These are phyloP conservation scores for Epizoanthus fatuus DNA, from an alignment of 92 coral and sea anemone species.

Conservation along the genomic window DNA sequence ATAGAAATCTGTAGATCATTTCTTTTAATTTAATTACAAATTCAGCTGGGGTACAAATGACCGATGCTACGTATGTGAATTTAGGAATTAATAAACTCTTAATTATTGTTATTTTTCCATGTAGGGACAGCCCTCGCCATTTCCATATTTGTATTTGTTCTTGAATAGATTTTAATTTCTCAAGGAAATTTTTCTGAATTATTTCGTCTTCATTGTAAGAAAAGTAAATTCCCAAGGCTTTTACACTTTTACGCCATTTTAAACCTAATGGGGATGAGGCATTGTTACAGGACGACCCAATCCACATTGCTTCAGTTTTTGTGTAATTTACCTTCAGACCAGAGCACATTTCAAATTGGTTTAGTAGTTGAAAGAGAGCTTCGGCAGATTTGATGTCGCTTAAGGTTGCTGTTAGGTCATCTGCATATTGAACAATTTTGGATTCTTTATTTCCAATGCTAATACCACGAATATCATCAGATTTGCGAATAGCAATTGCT, in stretches of 20 bases:
- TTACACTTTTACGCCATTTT: not conserved
- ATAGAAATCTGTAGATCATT: conserved; percentile 35
- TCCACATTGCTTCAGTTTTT: conserved; percentile 33
- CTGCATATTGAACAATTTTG: conserved; percentile 18
- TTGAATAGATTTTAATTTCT: conserved; percentile 23
- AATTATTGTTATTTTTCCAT: conserved; percentile 36
- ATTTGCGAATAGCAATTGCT: not conserved
- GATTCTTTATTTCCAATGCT: conserved; percentile 19
- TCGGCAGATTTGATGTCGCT: conserved; percentile 15
- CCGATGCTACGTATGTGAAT: conserved; percentile 27
- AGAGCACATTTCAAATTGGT: not conserved
- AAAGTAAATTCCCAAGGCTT: conserved; percentile 21
- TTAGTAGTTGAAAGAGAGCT: not conserved
- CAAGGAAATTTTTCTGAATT: conserved; percentile 28
- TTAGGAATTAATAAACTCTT: conserved; percentile 34
- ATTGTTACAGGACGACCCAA: not conserved
- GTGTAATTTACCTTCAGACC: conserved; percentile 26
- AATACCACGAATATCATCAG: conserved; percentile 15
- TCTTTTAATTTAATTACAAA: not conserved
- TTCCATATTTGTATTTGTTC: conserved; percentile 30
- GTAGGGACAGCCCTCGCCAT: conserved; percentile 26
- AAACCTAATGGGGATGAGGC: not conserved
- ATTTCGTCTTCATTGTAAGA: conserved; percentile 16
- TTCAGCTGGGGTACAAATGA: conserved; percentile 4
- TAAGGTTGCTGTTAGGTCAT: conserved; percentile 19